Evolutionary conservation across 2,113 vertebrate species (phyloP), one percentile per base, ranked within the genome.

Genomic region (Orycteropus afer): DNA sequence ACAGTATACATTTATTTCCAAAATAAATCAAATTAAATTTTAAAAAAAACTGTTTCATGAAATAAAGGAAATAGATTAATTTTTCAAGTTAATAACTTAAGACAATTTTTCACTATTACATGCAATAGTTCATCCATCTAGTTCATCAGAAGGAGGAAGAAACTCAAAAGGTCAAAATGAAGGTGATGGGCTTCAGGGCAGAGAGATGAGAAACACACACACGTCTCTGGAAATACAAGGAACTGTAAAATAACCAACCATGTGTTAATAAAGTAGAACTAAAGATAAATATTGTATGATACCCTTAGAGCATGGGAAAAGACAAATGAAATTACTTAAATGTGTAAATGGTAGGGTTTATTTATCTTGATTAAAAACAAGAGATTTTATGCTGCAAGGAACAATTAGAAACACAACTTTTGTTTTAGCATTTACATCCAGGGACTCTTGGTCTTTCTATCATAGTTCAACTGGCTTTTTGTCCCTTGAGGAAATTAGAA

Each of bases 201-300:
- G 22, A 32, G 27, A 86, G 29, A 15, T 53, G 12, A 42, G 15
- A 87, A 40, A 20, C 79, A 74, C 37, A 20, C 37, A 83, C n/a
- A 79, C 32, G 34, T 40, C 2, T 71, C 69, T 96, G 71, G 63
- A 69, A 89, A 89, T 47, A 90, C 85, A 95, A 94, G 88, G 61
- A 92, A 97, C 95, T 74, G n/a, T 17, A 85, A 96, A 89, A 84
- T 53, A 94, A 25, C 4, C 83, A 10, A 47, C 11, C 89, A 53
- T 63, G 71, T 61, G 23, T 96, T 98, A 95, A 53, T 71, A 95
- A 94, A 95, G 15, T 12, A 89, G 5, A 42, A 32, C 59, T 97
- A 85, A 71, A 15, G 15, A 73, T 9, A 45, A 25, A 3, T 25
- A 45, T 11, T 37, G 0, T n/a, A 0, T n/a, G 27, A 84, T 37